Conservation (phyloP, 2,888 invertebrate species). For the Limnephilus marmoratus region DNA sequence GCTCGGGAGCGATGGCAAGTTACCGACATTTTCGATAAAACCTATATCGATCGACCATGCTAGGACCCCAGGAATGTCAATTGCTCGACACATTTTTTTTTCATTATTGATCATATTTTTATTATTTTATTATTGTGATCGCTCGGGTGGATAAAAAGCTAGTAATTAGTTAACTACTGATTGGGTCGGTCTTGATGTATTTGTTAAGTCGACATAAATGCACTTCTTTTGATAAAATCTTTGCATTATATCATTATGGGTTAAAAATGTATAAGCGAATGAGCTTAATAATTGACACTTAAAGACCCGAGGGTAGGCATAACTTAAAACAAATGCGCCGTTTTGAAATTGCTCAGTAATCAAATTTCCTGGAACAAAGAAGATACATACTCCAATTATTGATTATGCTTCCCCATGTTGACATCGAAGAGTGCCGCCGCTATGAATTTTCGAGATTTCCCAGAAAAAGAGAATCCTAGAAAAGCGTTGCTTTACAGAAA, state of each 20-base stretch:
- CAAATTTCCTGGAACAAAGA: neutral
- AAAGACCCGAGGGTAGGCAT: neutral
- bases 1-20: too few species aligned
- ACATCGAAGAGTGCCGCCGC: neutral
- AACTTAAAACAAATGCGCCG: constrained; percentile 9
- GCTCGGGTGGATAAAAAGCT: neutral
- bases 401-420: neutral
- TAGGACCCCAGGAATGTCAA: too few species aligned
- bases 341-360: constrained; percentile 9
- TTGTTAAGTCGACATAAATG: neutral
- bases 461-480: neutral
- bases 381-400: neutral
- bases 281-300: neutral
- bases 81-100: too few species aligned
- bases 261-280: too few species aligned
- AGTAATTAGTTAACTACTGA: neutral
- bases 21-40: too few species aligned
- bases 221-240: neutral
- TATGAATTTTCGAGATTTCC: neutral
- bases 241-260: neutral
- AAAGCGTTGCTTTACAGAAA: too few species aligned
- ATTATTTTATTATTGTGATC: too few species aligned
- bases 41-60: too few species aligned
- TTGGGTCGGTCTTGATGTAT: neutral
- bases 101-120: too few species aligned